Conservation (phyloP, 30 jellyfish, hydroid and myxozoan genomes). For the Turritopsis rubra region DNA sequence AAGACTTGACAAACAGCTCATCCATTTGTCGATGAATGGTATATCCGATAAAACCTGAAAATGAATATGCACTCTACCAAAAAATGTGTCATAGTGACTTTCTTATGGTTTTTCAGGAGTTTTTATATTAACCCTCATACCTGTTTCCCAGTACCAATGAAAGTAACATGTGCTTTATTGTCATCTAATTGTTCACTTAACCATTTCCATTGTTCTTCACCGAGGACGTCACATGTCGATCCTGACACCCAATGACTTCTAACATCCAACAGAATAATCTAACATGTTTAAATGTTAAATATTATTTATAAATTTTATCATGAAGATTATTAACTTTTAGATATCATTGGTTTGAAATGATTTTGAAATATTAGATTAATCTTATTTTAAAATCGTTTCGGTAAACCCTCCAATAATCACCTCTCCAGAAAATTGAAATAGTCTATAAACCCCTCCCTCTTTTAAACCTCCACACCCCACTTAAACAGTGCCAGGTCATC, state of each 20-base stretch:
- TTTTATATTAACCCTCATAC: slow-evolving; percentile 30
- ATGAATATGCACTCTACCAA: background rate
- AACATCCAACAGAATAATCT: slow-evolving; percentile 82
- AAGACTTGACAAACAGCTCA: slow-evolving; percentile 57
- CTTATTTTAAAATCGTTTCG: too few relatives aligned
- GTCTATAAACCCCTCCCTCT: too few relatives aligned
- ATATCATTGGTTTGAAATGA: too few relatives aligned
- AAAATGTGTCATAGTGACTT: too few relatives aligned
- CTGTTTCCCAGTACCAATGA: slow-evolving; percentile 91
- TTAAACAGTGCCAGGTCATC: too few relatives aligned
- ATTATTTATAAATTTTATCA: too few relatives aligned
- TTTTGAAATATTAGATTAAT: too few relatives aligned
- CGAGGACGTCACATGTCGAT: slow-evolving; percentile 79
- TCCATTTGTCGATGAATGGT: slow-evolving; percentile 93
- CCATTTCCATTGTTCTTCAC: slow-evolving; percentile 89
- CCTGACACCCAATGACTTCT: slow-evolving; percentile 78
- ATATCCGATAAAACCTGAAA: slow-evolving; percentile 83
- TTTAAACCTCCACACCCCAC: too few relatives aligned
- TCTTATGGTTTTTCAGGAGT: too few relatives aligned
- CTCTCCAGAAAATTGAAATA: too few relatives aligned
- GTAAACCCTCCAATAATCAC: too few relatives aligned
- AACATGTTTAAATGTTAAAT: background rate
- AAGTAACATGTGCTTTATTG: slow-evolving; percentile 36
- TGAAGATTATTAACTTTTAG: too few relatives aligned
- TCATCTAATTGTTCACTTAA: slow-evolving; percentile 56